Base-by-base conservation (phyloP, 1,140 invertebrate genomes). In the Tribolium castaneum region DNA sequence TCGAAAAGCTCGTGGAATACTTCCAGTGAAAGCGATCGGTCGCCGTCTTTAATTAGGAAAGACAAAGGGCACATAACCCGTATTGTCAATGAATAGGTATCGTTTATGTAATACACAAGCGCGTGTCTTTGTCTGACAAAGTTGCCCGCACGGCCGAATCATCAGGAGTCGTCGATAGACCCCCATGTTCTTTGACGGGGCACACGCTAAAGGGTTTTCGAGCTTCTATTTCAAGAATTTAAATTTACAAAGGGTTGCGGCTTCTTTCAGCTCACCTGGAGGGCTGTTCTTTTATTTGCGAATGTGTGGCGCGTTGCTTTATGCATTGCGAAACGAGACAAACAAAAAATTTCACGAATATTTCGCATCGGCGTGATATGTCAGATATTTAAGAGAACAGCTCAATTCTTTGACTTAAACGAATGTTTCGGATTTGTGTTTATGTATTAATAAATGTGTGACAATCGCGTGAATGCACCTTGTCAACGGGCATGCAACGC, bases 231-330 rank as follows among this genome's bases (percentile, higher is more conserved):
- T 80, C 75, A 81, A 81, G 80, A 81, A 81, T 81, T 79, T 78
- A 77, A 81, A 80, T 81, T 77, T 79, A 81, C 80, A 81, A 81
- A 81, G 78, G 78, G 76, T 80, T 81, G 80, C 78, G 80, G 80
- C 62, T 78, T 76, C 80, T 80, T 81, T 81, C 71, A 54, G 78
- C 22, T 70, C 54, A 70, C 35, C 62, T 75, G 45, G 35, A 76
- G 35, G 78, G 66, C 66, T 59, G 78, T 75, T 78, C 78, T 81
- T 81, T 80, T 80, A 80, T 80, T 75, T 70, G 73, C 16, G 52
- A 5, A 54, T 54, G 52, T 54, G 52, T 54, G 52, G 52, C 52
- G 52, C 52, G 12, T 12, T 16, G 12, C 52, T 54, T 10, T 62
- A 62, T 62, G 56, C 30, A 25, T 3, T 7, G 19, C 56, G 56